These are phyloP conservation scores for Zelostemma sp. DNA, from an alignment of 1,140 invertebrate genomes.

Conservation along the genomic window DNA sequence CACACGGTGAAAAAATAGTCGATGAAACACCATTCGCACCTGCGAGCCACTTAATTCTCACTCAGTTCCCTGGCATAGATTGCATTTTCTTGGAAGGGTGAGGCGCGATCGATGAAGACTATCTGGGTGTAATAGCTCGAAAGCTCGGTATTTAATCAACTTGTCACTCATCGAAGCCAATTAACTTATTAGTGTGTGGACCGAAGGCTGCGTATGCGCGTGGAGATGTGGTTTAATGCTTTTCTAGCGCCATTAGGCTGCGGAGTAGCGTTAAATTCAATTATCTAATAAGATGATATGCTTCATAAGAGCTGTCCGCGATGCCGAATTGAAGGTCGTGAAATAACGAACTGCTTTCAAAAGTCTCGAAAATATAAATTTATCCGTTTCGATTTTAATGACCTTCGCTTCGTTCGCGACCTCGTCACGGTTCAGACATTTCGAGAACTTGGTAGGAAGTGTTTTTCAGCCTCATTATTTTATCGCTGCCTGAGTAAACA, in stretches of 20 bases:
- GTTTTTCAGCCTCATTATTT: constrained; percentile 31
- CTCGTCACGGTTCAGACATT: constrained; percentile 40
- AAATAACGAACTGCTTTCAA: no score
- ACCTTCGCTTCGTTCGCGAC: constrained; percentile 14
- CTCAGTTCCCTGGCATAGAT: constrained; percentile 31
- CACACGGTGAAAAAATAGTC: constrained; percentile 7
- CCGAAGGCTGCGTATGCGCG: constrained; percentile 34
- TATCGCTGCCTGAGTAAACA: constrained; percentile 8
- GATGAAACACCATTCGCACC: constrained; percentile 40
- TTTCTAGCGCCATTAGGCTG: constrained; percentile 25
- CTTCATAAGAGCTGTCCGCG: no score
- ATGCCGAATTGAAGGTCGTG: no score
- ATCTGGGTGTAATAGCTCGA: constrained; percentile 33
- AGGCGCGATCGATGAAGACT: constrained; percentile 41
- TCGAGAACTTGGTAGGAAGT: constrained; percentile 25
- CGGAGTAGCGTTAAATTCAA: constrained; percentile 38
- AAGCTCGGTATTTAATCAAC: constrained; percentile 40
- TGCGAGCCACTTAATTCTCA: constrained; percentile 43
- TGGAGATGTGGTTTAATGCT: constrained; percentile 6
- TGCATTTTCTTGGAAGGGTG: constrained; percentile 37
- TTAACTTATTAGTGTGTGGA: constrained; percentile 48
- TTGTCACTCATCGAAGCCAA: constrained; percentile 46
- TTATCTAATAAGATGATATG: constrained; percentile 37
- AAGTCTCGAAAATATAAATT: no score
- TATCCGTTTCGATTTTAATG: no score